Conservation (phyloP, 2,888 invertebrate species). For the Dasypolia templi region DNA sequence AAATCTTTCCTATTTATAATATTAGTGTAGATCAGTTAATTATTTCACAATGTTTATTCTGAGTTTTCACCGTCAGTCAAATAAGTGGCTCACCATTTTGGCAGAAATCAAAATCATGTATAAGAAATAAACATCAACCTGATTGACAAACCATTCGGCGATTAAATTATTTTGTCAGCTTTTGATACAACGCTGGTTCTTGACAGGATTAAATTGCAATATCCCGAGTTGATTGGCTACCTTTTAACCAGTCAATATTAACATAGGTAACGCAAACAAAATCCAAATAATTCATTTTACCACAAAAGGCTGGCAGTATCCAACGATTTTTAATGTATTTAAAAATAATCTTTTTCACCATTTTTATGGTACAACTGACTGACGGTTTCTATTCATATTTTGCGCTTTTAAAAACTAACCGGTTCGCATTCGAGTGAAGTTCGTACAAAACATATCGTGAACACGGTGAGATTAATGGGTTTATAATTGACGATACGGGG, state of each 20-base stretch:
- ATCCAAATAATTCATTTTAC: constrained; percentile 36
- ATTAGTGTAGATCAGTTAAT: too few species aligned
- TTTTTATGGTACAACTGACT: constrained; percentile 63
- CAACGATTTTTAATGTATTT: constrained; percentile 29
- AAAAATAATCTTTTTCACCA: constrained; percentile 32
- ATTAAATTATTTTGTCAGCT: neutral
- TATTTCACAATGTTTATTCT: too few species aligned
- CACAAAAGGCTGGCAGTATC: constrained; percentile 24
- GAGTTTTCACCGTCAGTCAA: too few species aligned
- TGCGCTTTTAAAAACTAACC: constrained; percentile 67
- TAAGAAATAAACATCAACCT: neutral
- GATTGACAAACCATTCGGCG: neutral
- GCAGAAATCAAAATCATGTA: too few species aligned
- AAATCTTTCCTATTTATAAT: too few species aligned
- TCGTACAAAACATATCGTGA: constrained; percentile 71
- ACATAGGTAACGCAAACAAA: constrained; percentile 8
- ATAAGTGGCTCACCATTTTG: too few species aligned
- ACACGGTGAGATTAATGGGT: constrained; percentile 63
- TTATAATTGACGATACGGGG: constrained; percentile 58
- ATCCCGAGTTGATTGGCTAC: constrained; percentile 10
- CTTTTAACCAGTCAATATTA: neutral
- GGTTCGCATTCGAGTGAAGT: constrained; percentile 71
- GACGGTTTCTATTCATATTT: constrained; percentile 69
- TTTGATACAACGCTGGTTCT: neutral
- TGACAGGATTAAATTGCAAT: constrained; percentile 9